Evolutionary conservation across 2,888 invertebrate species (phyloP).

Genomic region (Electrophaes corylata): DNA sequence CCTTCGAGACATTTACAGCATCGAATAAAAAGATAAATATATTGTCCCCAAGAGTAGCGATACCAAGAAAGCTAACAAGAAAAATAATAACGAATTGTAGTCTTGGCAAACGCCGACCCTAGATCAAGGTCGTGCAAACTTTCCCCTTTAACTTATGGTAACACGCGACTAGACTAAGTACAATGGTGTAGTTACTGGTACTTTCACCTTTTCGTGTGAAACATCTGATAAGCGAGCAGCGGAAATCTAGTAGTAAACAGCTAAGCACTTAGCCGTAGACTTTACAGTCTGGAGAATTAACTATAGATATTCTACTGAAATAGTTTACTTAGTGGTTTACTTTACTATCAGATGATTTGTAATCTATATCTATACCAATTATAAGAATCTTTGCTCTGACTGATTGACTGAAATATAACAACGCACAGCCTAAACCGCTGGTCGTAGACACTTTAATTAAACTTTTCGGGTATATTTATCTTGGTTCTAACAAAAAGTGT

Average conservation of each 20-base stretch:
- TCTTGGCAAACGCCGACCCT: constrained; percentile 42
- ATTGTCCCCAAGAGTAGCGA: background rate
- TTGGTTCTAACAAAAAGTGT: no score
- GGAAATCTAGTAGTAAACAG: constrained; percentile 17
- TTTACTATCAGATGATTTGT: no score
- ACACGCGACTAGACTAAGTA: constrained; percentile 23
- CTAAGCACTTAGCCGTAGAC: constrained; percentile 6
- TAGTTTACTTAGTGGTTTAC: background rate
- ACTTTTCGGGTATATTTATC: no score
- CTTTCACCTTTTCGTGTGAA: constrained; percentile 29
- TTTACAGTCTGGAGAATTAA: background rate
- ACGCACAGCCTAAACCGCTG: no score
- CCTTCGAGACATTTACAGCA: constrained; percentile 2
- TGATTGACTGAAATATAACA: no score
- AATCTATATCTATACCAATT: no score
- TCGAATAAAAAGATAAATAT: constrained; percentile 2
- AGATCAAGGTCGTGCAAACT: constrained; percentile 57
- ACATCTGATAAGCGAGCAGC: constrained; percentile 21
- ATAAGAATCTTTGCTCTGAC: no score
- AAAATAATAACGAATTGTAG: constrained; percentile 9
- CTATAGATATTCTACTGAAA: background rate
- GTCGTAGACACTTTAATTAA: no score
- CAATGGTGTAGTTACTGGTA: constrained; percentile 10
- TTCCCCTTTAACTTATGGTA: constrained; percentile 48
- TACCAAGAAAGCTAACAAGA: background rate